A percentile compares a stretch with the other conserved stretches of the same genome.
phyloP scores from a whole-genome alignment of 2,888 invertebrate species.

The Lysandra coridon region DNA sequence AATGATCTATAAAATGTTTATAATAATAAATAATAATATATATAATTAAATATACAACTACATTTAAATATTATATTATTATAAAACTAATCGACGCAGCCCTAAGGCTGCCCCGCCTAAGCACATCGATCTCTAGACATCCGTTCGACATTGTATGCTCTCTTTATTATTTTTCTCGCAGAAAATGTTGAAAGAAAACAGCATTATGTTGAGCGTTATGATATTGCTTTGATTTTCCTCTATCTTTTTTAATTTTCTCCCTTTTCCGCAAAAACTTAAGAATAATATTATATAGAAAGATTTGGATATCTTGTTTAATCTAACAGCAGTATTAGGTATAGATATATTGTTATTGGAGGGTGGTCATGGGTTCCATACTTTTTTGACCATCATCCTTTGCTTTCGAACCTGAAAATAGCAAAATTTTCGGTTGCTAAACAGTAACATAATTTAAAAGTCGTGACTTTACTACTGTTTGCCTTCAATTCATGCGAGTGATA shows the following conservation, averaged over 20 bases:
- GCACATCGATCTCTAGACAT: constrained; percentile 20
- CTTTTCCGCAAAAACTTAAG: no score
- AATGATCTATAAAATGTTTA: neutral
- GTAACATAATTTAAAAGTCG: neutral
- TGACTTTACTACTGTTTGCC: neutral
- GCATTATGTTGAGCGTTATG: neutral
- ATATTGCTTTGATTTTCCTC: neutral
- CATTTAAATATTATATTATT: neutral
- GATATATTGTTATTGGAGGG: no score
- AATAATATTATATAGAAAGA: no score
- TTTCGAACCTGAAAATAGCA: neutral
- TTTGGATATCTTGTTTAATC: no score
- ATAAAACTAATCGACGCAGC: neutral
- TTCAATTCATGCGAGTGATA: neutral
- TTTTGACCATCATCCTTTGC: neutral
- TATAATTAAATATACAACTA: neutral
- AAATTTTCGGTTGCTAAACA: neutral
- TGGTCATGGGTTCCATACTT: neutral
- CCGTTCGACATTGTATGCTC: constrained; percentile 23
- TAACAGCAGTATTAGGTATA: no score
- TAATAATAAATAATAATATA: neutral
- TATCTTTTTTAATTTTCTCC: no score
- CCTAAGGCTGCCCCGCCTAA: constrained; percentile 8
- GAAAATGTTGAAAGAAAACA: neutral
- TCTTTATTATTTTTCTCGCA: constrained; percentile 26